A percentile compares a stretch with the other conserved stretches of the same genome.
Evolutionary conservation across 2,888 invertebrate genomes (phyloP).

Genomic region (Aromia moschata): DNA sequence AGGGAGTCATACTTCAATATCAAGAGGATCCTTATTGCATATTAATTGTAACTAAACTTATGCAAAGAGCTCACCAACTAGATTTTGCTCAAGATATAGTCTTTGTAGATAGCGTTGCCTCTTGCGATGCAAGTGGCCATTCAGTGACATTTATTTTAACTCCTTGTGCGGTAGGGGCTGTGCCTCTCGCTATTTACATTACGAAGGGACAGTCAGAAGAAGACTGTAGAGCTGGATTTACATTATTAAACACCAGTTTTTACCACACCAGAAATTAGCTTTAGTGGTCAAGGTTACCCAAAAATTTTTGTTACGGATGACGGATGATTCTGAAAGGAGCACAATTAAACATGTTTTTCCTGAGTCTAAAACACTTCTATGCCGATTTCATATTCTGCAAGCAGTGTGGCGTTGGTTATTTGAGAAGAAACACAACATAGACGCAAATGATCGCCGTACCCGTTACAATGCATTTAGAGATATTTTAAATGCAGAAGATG

Average conservation of each 20-base stretch:
- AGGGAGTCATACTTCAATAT: conserved; percentile 8
- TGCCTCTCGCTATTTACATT: conserved; percentile 23
- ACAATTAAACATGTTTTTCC: conserved; percentile 10
- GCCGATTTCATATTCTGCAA: conserved; percentile 19
- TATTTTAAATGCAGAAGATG: conserved; percentile 8
- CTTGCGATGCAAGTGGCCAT: conserved; percentile 11
- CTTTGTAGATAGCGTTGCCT: conserved; percentile 11
- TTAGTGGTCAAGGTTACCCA: conserved; percentile 18
- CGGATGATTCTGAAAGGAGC: conserved; percentile 1
- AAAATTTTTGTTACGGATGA: conserved; percentile 28
- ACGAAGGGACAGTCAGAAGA: conserved; percentile 20
- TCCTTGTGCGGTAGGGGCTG: conserved; percentile 18
- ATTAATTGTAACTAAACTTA: conserved; percentile 12
- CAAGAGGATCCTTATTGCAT: conserved; percentile 11
- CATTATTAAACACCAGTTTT: conserved; percentile 13
- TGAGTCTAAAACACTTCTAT: conserved; percentile 14
- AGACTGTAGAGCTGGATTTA: conserved; percentile 15
- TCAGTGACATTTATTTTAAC: conserved; percentile 24
- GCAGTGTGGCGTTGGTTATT: conserved; percentile 18
- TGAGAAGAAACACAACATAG: conserved; percentile 16
- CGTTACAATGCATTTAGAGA: conserved; percentile 12
- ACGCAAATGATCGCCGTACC: conserved; percentile 5
- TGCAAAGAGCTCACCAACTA: conserved; percentile 16
- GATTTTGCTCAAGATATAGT: conserved; percentile 11
- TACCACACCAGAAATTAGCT: conserved; percentile 5